Evolutionary conservation across 1,140 invertebrate species (phyloP).

Genomic region (Formica selysi): DNA sequence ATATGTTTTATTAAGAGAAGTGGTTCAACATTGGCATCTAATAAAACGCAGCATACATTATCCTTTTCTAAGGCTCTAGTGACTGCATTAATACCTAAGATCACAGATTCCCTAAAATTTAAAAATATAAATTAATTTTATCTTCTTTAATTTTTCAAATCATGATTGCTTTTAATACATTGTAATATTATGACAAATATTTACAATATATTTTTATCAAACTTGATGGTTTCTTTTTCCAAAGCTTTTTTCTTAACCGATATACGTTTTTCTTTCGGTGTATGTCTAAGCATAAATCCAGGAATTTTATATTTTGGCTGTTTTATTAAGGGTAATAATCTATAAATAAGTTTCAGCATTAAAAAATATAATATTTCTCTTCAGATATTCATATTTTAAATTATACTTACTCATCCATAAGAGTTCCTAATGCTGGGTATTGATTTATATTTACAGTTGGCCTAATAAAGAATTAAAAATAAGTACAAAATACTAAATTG

Average conservation of each 20-base stretch:
- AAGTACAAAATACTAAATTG: too few relatives aligned
- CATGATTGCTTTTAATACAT: background rate
- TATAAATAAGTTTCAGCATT: constrained; percentile 53
- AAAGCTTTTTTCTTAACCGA: constrained; percentile 67
- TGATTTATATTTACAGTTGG: constrained; percentile 74
- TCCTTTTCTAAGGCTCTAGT: constrained; percentile 82
- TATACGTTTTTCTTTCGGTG: constrained; percentile 79
- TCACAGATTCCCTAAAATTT: constrained; percentile 76
- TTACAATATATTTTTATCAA: constrained; percentile 69
- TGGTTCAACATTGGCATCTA: constrained; percentile 81
- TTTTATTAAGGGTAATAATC: constrained; percentile 75
- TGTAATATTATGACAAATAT: constrained; percentile 15
- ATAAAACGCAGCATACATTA: constrained; percentile 77
- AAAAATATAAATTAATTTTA: background rate
- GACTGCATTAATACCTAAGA: constrained; percentile 82
- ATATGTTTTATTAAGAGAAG: constrained; percentile 82
- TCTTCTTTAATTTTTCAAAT: constrained; percentile 16
- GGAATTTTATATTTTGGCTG: constrained; percentile 64
- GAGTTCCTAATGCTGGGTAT: constrained; percentile 60
- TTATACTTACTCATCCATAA: constrained; percentile 76
- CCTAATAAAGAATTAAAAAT: constrained; percentile 66
- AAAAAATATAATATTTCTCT: constrained; percentile 16
- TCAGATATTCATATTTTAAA: constrained; percentile 1
- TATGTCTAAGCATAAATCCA: constrained; percentile 77
- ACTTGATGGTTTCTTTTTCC: constrained; percentile 19